Percentiles rank a stretch among this genome's conserved stretches.
These are phyloP conservation scores for Rutilus rutilus DNA, from an alignment of 2,113 vertebrate species.

Conservation along the genomic window DNA sequence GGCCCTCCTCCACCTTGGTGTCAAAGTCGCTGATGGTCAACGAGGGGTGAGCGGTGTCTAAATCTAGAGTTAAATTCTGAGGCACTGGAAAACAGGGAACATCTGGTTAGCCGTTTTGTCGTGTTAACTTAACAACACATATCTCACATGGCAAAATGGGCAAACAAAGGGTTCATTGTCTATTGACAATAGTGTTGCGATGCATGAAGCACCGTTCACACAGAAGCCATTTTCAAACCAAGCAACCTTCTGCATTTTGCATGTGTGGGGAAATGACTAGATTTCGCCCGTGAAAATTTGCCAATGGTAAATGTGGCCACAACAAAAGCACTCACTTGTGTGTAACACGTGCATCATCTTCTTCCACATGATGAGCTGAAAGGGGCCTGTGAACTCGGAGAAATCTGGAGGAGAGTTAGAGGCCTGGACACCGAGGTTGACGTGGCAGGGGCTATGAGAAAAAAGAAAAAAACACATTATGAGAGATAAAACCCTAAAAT, in stretches of 20 bases:
- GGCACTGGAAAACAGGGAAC: conserved; percentile 66
- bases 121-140: not conserved
- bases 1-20: conserved; percentile 78
- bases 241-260: not conserved
- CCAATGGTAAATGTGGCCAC: not conserved
- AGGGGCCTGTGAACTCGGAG: conserved; percentile 76
- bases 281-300: not conserved
- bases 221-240: too few relatives aligned
- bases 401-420: conserved; percentile 69
- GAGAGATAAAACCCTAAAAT: not conserved
- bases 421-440: conserved; percentile 48
- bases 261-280: not conserved
- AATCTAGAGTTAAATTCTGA: conserved; percentile 80
- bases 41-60: conserved; percentile 76
- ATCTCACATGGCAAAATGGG: too few relatives aligned
- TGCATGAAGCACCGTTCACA: not conserved
- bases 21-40: conserved; percentile 76
- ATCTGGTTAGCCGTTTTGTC: not conserved
- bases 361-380: conserved; percentile 82
- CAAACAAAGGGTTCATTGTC: not conserved
- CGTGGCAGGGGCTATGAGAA: conserved; percentile 57
- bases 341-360: conserved; percentile 81
- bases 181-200: not conserved
- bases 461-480: conserved; percentile 15
- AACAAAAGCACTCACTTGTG: conserved; percentile 71